phyloP scores from a whole-genome alignment of 1,140 invertebrate genomes.

The Bombyx mandarina region DNA sequence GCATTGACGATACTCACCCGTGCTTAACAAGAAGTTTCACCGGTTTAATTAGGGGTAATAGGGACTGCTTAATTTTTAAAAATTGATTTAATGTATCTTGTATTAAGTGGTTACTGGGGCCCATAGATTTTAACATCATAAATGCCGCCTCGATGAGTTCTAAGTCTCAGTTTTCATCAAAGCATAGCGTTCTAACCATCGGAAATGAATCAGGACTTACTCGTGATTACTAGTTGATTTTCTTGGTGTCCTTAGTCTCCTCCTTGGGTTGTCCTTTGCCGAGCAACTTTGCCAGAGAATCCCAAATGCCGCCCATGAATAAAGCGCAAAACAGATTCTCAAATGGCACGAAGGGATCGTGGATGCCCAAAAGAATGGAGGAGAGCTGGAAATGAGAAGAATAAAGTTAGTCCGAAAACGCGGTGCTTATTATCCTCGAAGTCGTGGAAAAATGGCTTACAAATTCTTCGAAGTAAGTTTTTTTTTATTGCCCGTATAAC shows the following conservation, averaged over 20 bases:
- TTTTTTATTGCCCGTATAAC: no score
- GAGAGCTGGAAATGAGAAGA: slow-evolving; percentile 76
- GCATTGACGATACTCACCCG: no score
- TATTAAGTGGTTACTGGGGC: no score
- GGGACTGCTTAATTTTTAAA: no score
- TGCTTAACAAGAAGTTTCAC: no score
- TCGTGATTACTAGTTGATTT: slow-evolving; percentile 76
- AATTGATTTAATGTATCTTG: no score
- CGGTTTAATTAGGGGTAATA: no score
- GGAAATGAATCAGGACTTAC: slow-evolving; percentile 5
- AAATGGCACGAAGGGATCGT: slow-evolving; percentile 98
- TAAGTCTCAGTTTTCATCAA: no score
- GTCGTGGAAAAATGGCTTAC: no score
- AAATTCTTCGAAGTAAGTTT: background rate
- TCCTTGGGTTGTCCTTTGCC: slow-evolving; percentile 85
- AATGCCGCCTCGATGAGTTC: no score
- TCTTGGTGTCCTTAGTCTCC: slow-evolving; percentile 83
- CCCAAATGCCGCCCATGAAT: slow-evolving; percentile 98
- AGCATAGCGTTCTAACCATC: background rate
- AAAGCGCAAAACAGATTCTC: slow-evolving; percentile 98
- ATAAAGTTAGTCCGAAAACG: background rate
- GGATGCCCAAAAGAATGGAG: slow-evolving; percentile 95
- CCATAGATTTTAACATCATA: no score
- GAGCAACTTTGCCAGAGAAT: slow-evolving; percentile 89
- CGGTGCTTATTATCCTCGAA: no score